Percentiles rank a stretch among this genome's conserved stretches.
Evolutionary conservation across 2,797 vertebrate genomes (phyloP).

Genomic region (Smutsia temminckii): DNA sequence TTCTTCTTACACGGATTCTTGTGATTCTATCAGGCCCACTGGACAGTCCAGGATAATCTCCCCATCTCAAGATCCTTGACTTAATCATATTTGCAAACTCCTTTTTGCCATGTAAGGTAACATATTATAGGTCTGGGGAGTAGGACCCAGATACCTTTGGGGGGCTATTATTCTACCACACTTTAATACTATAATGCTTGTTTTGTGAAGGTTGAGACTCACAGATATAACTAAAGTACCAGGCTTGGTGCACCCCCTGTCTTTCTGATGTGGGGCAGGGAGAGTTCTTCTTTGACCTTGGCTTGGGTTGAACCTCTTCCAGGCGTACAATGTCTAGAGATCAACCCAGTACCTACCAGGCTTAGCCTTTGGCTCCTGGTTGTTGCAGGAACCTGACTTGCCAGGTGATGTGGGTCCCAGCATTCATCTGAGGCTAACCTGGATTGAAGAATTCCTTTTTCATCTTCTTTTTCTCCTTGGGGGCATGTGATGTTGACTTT

Average conservation of each 20-base stretch:
- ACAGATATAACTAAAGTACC: not conserved
- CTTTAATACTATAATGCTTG: not conserved
- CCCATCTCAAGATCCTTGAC: not conserved
- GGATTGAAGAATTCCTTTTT: not conserved
- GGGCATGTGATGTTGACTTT: constrained; percentile 3
- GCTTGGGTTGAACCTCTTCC: not conserved
- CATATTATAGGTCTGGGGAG: not conserved
- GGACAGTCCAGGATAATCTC: not conserved
- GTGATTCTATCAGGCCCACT: not conserved
- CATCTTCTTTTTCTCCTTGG: not conserved
- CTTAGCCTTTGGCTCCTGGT: not conserved
- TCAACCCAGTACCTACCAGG: not conserved
- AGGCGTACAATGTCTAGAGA: not conserved
- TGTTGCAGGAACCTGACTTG: not conserved
- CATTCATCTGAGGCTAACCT: not conserved
- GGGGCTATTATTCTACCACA: not conserved
- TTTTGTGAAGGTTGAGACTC: not conserved
- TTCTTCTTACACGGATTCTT: not conserved
- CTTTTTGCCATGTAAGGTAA: not conserved
- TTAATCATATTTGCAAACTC: not conserved
- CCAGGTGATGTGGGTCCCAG: not conserved
- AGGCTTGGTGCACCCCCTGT: not conserved
- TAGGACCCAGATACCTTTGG: not conserved
- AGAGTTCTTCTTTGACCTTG: not conserved
- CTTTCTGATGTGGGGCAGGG: not conserved